These are phyloP conservation scores for Chelon labrosus DNA, from an alignment of 2,797 vertebrate genomes.

Conservation along the genomic window DNA sequence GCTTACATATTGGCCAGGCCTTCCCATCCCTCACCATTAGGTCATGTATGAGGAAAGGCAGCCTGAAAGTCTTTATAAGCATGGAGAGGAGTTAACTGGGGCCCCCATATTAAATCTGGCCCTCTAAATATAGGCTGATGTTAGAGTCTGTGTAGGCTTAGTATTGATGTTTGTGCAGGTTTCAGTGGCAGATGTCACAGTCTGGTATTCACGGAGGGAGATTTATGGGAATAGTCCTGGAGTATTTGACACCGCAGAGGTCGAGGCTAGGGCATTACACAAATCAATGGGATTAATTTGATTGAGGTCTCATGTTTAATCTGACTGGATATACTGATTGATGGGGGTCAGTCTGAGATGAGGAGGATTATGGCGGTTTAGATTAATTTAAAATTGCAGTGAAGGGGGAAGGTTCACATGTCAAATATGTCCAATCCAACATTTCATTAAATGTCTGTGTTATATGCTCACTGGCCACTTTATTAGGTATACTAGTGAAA, in stretches of 20 bases:
- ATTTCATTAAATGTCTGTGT: conserved; percentile 11
- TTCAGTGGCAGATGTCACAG: conserved; percentile 77
- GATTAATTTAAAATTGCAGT: conserved; percentile 57
- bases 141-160: conserved; percentile 66
- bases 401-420: conserved; percentile 17
- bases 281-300: conserved; percentile 82
- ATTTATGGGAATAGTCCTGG: conserved; percentile 69
- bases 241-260: conserved; percentile 69
- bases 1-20: conserved; percentile 54
- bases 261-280: conserved; percentile 67
- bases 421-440: conserved; percentile 22
- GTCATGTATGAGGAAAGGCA: conserved; percentile 43
- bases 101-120: conserved; percentile 26
- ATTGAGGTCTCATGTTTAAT: conserved; percentile 78
- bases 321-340: conserved; percentile 67
- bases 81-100: conserved; percentile 38
- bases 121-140: conserved; percentile 71
- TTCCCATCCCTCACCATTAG: conserved; percentile 62
- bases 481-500: too few species aligned
- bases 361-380: conserved; percentile 74
- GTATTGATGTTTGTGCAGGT: conserved; percentile 78
- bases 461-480: background rate
- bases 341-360: conserved; percentile 62
- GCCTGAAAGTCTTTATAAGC: conserved; percentile 47
- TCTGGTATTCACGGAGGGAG: conserved; percentile 66